These are phyloP conservation scores for Lumbricus terrestris DNA, from an alignment of 2,888 invertebrate genomes.

Conservation along the genomic window DNA sequence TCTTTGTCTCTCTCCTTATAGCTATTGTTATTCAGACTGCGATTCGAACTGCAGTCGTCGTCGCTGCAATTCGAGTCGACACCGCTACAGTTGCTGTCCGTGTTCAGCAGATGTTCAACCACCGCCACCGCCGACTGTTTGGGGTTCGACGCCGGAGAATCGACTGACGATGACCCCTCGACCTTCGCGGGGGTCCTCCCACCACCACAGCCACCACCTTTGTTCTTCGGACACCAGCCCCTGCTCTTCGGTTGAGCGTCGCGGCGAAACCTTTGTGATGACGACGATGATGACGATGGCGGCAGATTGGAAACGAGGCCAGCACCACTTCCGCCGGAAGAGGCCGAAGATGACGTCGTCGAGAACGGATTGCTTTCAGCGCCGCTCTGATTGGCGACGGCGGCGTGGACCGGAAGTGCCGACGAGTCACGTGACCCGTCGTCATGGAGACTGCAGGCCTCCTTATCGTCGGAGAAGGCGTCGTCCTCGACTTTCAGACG, in stretches of 20 bases:
- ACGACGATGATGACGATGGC: too few relatives aligned
- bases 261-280: background rate
- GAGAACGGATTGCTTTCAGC: background rate
- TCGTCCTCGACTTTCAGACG: slow-evolving; percentile 37
- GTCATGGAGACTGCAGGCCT: slow-evolving; percentile 43
- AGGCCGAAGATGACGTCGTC: background rate
- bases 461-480: slow-evolving; percentile 49
- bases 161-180: slow-evolving; percentile 25
- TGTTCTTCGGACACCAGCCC: background rate
- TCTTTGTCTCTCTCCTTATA: slow-evolving; percentile 33
- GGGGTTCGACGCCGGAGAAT: background rate
- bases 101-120: slow-evolving; percentile 62
- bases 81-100: slow-evolving; percentile 42
- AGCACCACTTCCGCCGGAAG: background rate
- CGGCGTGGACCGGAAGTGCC: background rate
- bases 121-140: too few relatives aligned
- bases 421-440: slow-evolving; percentile 20
- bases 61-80: slow-evolving; percentile 25
- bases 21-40: slow-evolving; percentile 19
- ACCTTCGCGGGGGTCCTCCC: slow-evolving; percentile 22
- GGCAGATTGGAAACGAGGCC: slow-evolving; percentile 7
- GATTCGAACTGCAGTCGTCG: slow-evolving; percentile 11
- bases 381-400: background rate
- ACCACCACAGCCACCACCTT: background rate
- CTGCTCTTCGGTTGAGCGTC: background rate